phyloP scores from a whole-genome alignment of 2,888 invertebrate genomes.

The Caenorhabditis sp. region DNA sequence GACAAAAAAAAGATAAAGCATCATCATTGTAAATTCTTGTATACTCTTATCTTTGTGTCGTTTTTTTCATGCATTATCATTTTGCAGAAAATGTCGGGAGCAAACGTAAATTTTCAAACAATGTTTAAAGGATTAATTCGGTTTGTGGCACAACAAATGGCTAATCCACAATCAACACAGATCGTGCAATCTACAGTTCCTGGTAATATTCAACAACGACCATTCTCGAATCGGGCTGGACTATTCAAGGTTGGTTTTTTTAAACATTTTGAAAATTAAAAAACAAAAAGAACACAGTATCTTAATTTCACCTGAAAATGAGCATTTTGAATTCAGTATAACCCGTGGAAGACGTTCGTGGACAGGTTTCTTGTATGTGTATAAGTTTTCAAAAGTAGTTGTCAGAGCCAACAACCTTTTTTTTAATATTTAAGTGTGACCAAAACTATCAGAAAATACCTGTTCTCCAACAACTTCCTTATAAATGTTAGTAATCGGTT shows the following conservation, averaged over 20 bases:
- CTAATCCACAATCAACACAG: background rate
- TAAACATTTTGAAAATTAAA: background rate
- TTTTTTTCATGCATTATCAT: background rate
- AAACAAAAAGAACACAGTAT: background rate
- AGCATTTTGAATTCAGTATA: too few species aligned
- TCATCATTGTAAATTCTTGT: background rate
- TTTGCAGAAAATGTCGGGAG: conserved; percentile 1
- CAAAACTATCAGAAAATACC: too few species aligned
- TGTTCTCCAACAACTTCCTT: too few species aligned
- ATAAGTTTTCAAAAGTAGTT: too few species aligned
- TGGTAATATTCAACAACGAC: conserved; percentile 22
- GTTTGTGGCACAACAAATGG: background rate
- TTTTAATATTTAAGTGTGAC: too few species aligned
- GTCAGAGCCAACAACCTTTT: too few species aligned
- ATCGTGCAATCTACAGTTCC: background rate
- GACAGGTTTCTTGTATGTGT: too few species aligned
- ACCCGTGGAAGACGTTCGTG: too few species aligned
- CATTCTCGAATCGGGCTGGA: conserved; percentile 27
- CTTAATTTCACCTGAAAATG: too few species aligned
- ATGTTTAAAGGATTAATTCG: background rate
- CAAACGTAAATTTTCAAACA: conserved; percentile 2
- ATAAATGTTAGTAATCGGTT: too few species aligned
- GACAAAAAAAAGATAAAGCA: background rate
- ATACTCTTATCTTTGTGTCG: background rate
- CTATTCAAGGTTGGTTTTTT: conserved; percentile 19